These are phyloP conservation scores for Colletes gigas DNA, from an alignment of 1,140 invertebrate species.

Conservation along the genomic window DNA sequence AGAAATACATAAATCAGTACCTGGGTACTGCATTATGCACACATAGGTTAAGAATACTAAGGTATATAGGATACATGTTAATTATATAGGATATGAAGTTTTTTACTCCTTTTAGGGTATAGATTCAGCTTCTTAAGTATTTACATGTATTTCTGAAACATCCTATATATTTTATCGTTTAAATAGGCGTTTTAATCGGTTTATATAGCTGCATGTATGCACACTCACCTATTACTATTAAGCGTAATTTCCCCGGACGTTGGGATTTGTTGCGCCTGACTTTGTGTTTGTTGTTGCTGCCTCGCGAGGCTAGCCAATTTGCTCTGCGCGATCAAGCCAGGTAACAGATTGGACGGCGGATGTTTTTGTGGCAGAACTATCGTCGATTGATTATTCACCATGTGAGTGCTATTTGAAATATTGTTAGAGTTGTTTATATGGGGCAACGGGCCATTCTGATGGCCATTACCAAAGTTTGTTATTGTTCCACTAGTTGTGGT, in stretches of 20 bases:
- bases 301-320: constrained; percentile 77
- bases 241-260: constrained; percentile 81
- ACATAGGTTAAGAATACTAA: too few relatives aligned
- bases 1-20: too few relatives aligned
- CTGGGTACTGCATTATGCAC: too few relatives aligned
- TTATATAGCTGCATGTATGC: too few relatives aligned
- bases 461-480: constrained; percentile 76
- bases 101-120: too few relatives aligned
- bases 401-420: constrained; percentile 73
- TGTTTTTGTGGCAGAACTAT: constrained; percentile 78
- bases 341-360: constrained; percentile 77
- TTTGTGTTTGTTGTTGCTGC: constrained; percentile 74
- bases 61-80: too few relatives aligned
- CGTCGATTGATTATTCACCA: constrained; percentile 74
- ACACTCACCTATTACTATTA: constrained; percentile 80
- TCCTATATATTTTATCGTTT: not conserved
- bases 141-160: too few relatives aligned
- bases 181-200: not conserved
- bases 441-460: constrained; percentile 76
- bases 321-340: constrained; percentile 75
- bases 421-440: constrained; percentile 72
- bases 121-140: too few relatives aligned
- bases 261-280: constrained; percentile 74
- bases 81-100: too few relatives aligned
- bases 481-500: constrained; percentile 50